Evolutionary conservation across 2,113 vertebrate species (phyloP).

Genomic region (Bucco capensis): DNA sequence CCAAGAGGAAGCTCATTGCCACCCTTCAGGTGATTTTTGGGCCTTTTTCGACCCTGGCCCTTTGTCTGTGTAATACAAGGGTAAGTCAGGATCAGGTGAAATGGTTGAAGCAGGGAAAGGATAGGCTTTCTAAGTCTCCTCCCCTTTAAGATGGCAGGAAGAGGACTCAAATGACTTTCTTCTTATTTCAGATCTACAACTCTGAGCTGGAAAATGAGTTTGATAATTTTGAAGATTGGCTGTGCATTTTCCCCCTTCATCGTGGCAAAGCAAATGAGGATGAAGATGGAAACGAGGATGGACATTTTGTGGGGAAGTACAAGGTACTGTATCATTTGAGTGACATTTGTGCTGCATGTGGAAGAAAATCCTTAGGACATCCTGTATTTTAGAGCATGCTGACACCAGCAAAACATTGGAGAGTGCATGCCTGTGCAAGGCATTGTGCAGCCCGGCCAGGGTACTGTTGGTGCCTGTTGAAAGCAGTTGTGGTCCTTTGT

Average conservation of each 20-base stretch:
- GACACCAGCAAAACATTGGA: background rate
- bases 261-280: slow-evolving; percentile 83
- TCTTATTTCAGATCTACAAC: slow-evolving; percentile 79
- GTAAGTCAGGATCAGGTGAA: background rate
- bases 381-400: background rate
- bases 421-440: background rate
- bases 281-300: slow-evolving; percentile 80
- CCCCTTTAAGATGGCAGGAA: background rate
- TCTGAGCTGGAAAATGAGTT: slow-evolving; percentile 88
- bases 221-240: slow-evolving; percentile 90
- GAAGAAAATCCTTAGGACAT: background rate
- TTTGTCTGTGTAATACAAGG: background rate
- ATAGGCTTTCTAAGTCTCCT: background rate
- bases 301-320: slow-evolving; percentile 88
- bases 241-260: slow-evolving; percentile 83
- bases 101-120: background rate
- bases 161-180: background rate
- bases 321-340: slow-evolving; percentile 76
- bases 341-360: background rate
- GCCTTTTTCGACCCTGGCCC: background rate
- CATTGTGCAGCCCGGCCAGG: no score
- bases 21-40: slow-evolving; percentile 73
- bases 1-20: slow-evolving; percentile 70
- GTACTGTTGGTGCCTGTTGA: background rate
- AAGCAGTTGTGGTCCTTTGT: background rate